Conservation (phyloP, 2,113 vertebrate species). For the Lutjanus erythropterus region DNA sequence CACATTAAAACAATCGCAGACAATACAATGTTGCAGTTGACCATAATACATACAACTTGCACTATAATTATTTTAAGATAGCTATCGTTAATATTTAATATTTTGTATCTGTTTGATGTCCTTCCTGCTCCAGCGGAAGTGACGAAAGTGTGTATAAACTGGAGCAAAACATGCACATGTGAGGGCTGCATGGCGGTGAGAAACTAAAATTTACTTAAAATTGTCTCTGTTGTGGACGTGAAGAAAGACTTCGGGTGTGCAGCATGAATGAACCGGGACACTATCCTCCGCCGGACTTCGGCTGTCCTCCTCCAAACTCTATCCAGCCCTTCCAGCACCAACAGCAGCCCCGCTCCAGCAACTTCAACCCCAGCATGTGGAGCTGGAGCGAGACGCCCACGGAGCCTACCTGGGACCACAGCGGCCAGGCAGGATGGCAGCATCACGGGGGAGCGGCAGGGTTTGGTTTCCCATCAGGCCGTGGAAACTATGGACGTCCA, state of each 20-base stretch:
- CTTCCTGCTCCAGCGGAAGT: constrained; percentile 71
- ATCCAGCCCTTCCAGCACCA: constrained; percentile 48
- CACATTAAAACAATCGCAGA: background rate
- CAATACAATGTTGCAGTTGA: background rate
- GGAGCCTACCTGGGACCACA: constrained; percentile 49
- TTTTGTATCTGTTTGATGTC: background rate
- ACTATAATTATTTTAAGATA: too few relatives aligned
- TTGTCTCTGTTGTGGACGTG: background rate
- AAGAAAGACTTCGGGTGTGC: background rate
- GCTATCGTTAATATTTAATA: background rate
- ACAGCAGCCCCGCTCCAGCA: constrained; percentile 46
- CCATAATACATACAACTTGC: background rate
- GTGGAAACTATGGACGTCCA: constrained; percentile 18
- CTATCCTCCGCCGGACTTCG: constrained; percentile 78
- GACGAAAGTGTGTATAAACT: constrained; percentile 26
- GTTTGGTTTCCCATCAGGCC: background rate
- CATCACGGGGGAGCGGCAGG: background rate
- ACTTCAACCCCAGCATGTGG: constrained; percentile 78
- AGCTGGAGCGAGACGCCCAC: constrained; percentile 61
- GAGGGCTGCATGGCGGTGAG: constrained; percentile 3
- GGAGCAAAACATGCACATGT: constrained; percentile 63
- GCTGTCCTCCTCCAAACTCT: constrained; percentile 46
- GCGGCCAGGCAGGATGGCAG: constrained; percentile 24
- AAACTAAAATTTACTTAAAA: rapidly evolving
- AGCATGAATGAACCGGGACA: constrained; percentile 68